Evolutionary conservation across 2,888 invertebrate species (phyloP), one percentile per base, ranked within the genome.

Genomic region (Caenorhabditis sp.): DNA sequence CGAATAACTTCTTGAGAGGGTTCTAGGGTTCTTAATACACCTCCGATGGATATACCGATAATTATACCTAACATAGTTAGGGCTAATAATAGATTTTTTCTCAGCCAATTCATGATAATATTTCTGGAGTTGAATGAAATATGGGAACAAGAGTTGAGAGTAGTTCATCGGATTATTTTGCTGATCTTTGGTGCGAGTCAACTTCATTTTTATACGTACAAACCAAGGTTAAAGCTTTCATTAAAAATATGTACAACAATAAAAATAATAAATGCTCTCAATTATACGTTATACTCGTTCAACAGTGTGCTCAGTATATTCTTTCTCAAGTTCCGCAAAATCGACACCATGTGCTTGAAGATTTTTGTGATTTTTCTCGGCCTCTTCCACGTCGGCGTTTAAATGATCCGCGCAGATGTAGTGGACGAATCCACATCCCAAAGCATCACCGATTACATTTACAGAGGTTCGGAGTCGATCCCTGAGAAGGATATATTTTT

Each of bases 381-480:
- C 71, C 25, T 69, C 70, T 36, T 56, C 63, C 23, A 76, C 67
- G 54, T 76, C 76, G 0, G 61, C 70, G n/a, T 67, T 70, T 31
- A 82, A 38, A 53, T 77, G 72, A 43, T 80, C 77, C 25, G 74
- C 72, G 62, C 80, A 81, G 60, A 82, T 68, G n/a, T 79, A 65
- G 56, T 85, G 80, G 5, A 97, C 95, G 63, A 97, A 92, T 68
- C 93, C 94, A 56, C 96, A 95, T 53, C 97, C 97, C 70, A 96
- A 90, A 14, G 95, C 93, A 89, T 97, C 97, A 84, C 97, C 96
- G 89, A 95, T 92, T 38, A 97, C 97, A 89, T 97, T 97, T 85
- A 96, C 90, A 67, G 90, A 88, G 0, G 91, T 91, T 92, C 86
- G 94, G 92, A 87, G 94, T 92, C 88, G 89, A 78, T 90, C 90